phyloP scores from a whole-genome alignment of 2,888 invertebrate species.

The Chirona hameri region DNA sequence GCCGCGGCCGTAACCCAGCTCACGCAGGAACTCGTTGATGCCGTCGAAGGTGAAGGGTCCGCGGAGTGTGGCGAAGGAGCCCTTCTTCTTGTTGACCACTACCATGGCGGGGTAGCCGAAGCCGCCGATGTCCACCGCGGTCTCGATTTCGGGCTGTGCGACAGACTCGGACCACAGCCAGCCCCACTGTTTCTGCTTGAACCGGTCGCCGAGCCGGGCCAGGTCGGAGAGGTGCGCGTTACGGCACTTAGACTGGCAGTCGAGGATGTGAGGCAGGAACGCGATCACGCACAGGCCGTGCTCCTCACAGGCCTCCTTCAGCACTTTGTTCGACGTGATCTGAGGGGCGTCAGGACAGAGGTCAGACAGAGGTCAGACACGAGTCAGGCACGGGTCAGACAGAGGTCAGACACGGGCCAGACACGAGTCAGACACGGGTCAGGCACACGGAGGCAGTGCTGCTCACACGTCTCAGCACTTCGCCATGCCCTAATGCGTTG shows the following conservation, averaged over 20 bases:
- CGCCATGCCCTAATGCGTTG: no score
- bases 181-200: conserved; percentile 74
- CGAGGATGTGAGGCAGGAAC: conserved; percentile 89
- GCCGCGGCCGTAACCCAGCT: conserved; percentile 88
- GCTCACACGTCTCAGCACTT: no score
- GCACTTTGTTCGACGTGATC: conserved; percentile 51
- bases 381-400: no score
- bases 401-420: no score
- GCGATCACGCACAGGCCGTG: conserved; percentile 88
- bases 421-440: no score
- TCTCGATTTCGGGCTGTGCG: conserved; percentile 76
- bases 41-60: conserved; percentile 93
- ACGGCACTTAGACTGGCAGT: conserved; percentile 89
- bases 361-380: no score
- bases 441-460: no score
- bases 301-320: conserved; percentile 75
- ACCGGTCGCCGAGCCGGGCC: conserved; percentile 75
- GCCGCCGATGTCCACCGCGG: conserved; percentile 88
- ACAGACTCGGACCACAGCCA: conserved; percentile 97
- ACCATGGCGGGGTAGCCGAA: conserved; percentile 99
- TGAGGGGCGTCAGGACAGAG: conserved; percentile 39
- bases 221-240: conserved; percentile 76
- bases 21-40: conserved; percentile 87
- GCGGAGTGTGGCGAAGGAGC: conserved; percentile 88
- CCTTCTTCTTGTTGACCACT: conserved; percentile 91